Evolutionary conservation across 2,888 invertebrate genomes (phyloP), one percentile per base, ranked within the genome.

Genomic region (Euplagia quadripunctaria): DNA sequence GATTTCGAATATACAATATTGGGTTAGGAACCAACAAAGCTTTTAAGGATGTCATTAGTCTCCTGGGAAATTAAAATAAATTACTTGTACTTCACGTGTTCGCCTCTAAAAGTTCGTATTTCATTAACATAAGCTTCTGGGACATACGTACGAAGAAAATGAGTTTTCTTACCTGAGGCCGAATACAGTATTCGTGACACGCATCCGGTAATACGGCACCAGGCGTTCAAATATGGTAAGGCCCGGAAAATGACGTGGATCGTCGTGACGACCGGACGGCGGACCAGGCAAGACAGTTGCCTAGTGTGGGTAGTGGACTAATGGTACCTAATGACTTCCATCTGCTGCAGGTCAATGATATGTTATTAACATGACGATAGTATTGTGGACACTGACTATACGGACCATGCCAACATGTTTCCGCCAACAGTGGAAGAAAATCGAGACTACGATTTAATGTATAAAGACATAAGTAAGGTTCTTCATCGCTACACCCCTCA

Each of bases 31-130:
- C 89, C 82, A 87, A 90, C 93, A 92, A 89, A 90, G 88, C 89
- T 89, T 92, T 89, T 90, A 88, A 90, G 90, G 89, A 91, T 91
- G 89, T 90, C 92, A 93, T 93, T 92, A 91, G 89, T 80, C 94
- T 86, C 92, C 73, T 70, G 94, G 94, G 94, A 94, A 95, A 94
- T 94, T 93, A 93, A 87, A 92, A 91, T 88, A 89, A 91, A 92
- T 92, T 92, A 91, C 89, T 87, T 79, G 87, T 85, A 84, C 83
- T 81, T 84, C 84, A 85, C 78, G 82, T 84, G 81, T 82, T 79
- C 77, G 70, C 71, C 76, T 82, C 72, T 73, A 78, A 77, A 79
- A 80, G 75, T 79, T 73, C 68, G 66, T 79, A 69, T 68, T 72
- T 73, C 75, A 75, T 80, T 78, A 76, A 78, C 75, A 76, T 74